A percentile compares a stretch with the other conserved stretches of the same genome.
Evolutionary conservation across 2,888 invertebrate species (phyloP).

Genomic region (Drosophila parthenogenetica): DNA sequence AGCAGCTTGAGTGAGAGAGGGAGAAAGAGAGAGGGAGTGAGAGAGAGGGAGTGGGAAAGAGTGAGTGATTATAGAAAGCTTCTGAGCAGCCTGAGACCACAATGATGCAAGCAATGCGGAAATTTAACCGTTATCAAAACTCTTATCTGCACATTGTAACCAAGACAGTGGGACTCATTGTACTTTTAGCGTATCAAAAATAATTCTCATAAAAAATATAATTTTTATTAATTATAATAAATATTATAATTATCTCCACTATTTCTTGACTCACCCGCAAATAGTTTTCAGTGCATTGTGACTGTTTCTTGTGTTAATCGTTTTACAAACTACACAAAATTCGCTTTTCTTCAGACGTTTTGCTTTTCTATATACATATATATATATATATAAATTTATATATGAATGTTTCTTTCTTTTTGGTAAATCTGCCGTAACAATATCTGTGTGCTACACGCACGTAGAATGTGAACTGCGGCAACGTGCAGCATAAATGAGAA

Average conservation of each 20-base stretch:
- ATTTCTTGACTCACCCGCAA: slow-evolving; percentile 27
- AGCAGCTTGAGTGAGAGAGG: no score
- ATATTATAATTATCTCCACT: neutral
- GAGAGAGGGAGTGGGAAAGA: no score
- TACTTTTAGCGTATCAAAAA: neutral
- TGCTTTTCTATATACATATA: neutral
- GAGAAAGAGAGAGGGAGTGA: neutral
- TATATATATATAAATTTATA: neutral
- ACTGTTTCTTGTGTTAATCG: slow-evolving; percentile 4
- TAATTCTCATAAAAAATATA: neutral
- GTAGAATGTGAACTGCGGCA: slow-evolving; percentile 70
- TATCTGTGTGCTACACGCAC: slow-evolving; percentile 72
- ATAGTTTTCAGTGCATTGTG: slow-evolving; percentile 15
- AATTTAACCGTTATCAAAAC: neutral
- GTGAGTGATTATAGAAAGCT: neutral
- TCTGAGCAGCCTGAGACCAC: neutral
- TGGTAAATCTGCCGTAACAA: slow-evolving; percentile 42
- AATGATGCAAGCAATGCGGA: neutral
- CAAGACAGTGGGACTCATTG: slow-evolving; percentile 1
- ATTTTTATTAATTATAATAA: neutral
- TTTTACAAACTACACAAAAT: neutral
- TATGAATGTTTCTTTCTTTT: neutral
- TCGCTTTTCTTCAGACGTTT: neutral
- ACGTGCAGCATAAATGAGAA: slow-evolving; percentile 70
- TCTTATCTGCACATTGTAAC: neutral